These are phyloP conservation scores for Colinus virginianus DNA, from an alignment of 2,113 vertebrate genomes.

Conservation along the genomic window DNA sequence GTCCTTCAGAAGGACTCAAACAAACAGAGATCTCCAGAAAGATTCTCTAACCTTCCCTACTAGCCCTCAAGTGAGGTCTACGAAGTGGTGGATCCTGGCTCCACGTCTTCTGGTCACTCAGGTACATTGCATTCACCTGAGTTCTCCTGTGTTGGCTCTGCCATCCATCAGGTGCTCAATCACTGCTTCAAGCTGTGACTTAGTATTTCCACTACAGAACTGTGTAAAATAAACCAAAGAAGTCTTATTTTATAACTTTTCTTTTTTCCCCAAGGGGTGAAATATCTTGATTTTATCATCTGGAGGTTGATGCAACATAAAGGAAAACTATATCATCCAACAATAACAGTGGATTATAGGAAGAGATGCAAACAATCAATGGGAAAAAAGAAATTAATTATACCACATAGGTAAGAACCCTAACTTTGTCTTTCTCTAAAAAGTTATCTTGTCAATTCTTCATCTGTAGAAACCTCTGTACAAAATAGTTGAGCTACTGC, in stretches of 20 bases:
- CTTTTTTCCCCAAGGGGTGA: neutral
- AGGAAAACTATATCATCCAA: neutral
- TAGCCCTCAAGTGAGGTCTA: too few species aligned
- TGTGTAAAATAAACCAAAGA: neutral
- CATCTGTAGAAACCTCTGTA: neutral
- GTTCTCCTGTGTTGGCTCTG: too few species aligned
- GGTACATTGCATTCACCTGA: too few species aligned
- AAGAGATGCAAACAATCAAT: neutral
- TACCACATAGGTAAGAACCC: neutral
- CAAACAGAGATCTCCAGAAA: too few species aligned
- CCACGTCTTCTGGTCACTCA: too few species aligned
- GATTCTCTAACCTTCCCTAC: too few species aligned
- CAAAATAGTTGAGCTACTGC: neutral
- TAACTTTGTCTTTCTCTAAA: neutral
- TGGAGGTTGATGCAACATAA: neutral
- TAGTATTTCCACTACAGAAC: too few species aligned
- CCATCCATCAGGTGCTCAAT: too few species aligned
- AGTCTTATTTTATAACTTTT: neutral
- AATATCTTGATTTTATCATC: neutral
- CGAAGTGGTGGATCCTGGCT: too few species aligned
- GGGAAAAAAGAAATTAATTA: too few species aligned
- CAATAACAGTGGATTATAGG: neutral
- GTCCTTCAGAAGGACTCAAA: too few species aligned
- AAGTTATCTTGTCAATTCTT: neutral
- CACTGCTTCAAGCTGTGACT: too few species aligned